These are phyloP conservation scores for Drosophila yakuba DNA, from an alignment of 1,140 invertebrate species.

Conservation along the genomic window DNA sequence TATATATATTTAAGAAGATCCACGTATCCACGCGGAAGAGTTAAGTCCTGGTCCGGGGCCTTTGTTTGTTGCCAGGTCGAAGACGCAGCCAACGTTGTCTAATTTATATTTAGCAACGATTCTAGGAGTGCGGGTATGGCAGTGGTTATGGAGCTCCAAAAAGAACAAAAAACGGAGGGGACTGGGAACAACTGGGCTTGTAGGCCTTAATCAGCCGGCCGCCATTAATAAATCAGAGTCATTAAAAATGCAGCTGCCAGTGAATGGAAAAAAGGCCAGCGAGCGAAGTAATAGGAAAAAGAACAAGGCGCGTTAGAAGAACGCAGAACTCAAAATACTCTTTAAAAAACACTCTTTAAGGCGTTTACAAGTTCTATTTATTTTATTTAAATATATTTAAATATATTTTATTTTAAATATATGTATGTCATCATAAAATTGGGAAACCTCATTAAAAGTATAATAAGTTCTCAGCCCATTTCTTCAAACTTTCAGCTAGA, in stretches of 20 bases:
- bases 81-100: conserved; percentile 64
- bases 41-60: conserved; percentile 25
- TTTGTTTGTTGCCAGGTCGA: conserved; percentile 64
- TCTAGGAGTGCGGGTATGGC: conserved; percentile 12
- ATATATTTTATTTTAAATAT: too few relatives aligned
- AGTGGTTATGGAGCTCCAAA: background rate
- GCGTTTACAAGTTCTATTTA: too few relatives aligned
- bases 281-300: conserved; percentile 49
- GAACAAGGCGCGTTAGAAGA: background rate
- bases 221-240: conserved; percentile 85
- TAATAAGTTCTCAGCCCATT: too few relatives aligned
- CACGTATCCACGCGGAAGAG: conserved; percentile 51
- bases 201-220: conserved; percentile 81
- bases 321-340: conserved; percentile 13
- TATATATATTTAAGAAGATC: conserved; percentile 17
- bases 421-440: too few relatives aligned
- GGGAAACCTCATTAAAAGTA: too few relatives aligned
- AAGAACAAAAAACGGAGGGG: background rate
- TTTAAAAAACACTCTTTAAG: background rate
- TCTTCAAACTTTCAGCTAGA: too few relatives aligned
- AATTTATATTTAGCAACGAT: conserved; percentile 70
- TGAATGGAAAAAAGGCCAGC: conserved; percentile 53
- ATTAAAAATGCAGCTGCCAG: conserved; percentile 83
- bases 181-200: conserved; percentile 21
- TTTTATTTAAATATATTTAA: too few relatives aligned